Percentiles rank a stretch among this genome's conserved stretches.
phyloP scores from a whole-genome alignment of 1,140 invertebrate genomes.

The Magallana gigas region DNA sequence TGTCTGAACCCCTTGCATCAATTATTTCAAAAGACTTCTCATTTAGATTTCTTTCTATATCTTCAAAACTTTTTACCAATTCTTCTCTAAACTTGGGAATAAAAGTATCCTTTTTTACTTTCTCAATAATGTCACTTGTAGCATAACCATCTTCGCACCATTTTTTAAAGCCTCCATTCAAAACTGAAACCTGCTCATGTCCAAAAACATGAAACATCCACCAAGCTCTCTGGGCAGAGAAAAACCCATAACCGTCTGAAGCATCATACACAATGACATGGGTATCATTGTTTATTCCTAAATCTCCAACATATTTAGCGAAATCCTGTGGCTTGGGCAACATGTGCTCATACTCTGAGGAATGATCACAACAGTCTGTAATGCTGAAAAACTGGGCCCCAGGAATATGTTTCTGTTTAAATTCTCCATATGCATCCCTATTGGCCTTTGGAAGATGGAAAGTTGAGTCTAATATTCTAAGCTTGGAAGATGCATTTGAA shows the following conservation, averaged over 20 bases:
- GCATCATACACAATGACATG: conserved; percentile 77
- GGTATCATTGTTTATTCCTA: conserved; percentile 75
- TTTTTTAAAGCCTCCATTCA: conserved; percentile 74
- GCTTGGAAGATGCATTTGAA: neutral
- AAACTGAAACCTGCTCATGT: conserved; percentile 71
- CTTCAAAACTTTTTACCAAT: conserved; percentile 70
- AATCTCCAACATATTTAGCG: conserved; percentile 71
- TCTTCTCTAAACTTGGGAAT: conserved; percentile 60
- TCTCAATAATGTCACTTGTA: conserved; percentile 50
- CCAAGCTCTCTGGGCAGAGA: conserved; percentile 76
- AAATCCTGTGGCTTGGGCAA: conserved; percentile 70
- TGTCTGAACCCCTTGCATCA: conserved; percentile 71
- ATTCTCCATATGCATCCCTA: conserved; percentile 68
- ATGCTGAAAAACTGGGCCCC: conserved; percentile 76
- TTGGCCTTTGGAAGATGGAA: conserved; percentile 48
- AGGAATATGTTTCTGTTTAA: conserved; percentile 71
- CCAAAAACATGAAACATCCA: conserved; percentile 76
- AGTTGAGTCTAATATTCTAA: conserved; percentile 22
- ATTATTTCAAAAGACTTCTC: conserved; percentile 67
- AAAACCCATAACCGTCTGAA: conserved; percentile 69
- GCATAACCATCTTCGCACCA: conserved; percentile 66
- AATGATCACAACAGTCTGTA: conserved; percentile 71
- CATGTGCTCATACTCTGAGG: conserved; percentile 67
- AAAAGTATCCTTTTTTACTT: conserved; percentile 61
- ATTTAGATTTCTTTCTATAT: conserved; percentile 68